Conservation (phyloP, 1,140 invertebrate species). For the Calephelis virginiensis region DNA sequence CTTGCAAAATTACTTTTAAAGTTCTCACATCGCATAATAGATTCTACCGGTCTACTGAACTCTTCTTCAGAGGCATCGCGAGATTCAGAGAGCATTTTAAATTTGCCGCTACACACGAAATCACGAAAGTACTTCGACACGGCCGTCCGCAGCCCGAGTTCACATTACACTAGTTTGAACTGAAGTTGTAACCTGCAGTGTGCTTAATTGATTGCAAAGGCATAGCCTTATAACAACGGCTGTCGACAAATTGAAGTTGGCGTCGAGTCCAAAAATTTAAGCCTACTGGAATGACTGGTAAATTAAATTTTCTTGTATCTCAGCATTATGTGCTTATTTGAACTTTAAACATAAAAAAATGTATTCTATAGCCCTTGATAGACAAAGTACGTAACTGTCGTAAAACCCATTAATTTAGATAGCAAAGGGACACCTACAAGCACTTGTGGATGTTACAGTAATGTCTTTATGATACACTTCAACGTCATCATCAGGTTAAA, state of each 20-base stretch:
- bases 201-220: conserved; percentile 16
- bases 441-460: no score
- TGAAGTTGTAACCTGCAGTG: conserved; percentile 13
- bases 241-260: background rate
- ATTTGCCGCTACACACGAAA: conserved; percentile 30
- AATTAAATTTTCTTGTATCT: no score
- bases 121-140: conserved; percentile 34
- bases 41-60: conserved; percentile 65
- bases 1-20: conserved; percentile 73
- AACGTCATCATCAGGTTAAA: no score
- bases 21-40: conserved; percentile 70
- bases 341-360: no score
- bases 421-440: no score
- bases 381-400: no score
- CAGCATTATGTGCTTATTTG: no score
- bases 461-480: no score
- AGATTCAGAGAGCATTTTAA: conserved; percentile 50
- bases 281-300: no score
- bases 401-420: no score
- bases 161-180: conserved; percentile 40
- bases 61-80: conserved; percentile 48
- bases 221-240: conserved; percentile 20
- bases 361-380: no score
- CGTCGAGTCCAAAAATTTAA: no score
- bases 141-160: conserved; percentile 43